Conservation (phyloP, 2,888 invertebrate genomes). For the Homarus gammarus region DNA sequence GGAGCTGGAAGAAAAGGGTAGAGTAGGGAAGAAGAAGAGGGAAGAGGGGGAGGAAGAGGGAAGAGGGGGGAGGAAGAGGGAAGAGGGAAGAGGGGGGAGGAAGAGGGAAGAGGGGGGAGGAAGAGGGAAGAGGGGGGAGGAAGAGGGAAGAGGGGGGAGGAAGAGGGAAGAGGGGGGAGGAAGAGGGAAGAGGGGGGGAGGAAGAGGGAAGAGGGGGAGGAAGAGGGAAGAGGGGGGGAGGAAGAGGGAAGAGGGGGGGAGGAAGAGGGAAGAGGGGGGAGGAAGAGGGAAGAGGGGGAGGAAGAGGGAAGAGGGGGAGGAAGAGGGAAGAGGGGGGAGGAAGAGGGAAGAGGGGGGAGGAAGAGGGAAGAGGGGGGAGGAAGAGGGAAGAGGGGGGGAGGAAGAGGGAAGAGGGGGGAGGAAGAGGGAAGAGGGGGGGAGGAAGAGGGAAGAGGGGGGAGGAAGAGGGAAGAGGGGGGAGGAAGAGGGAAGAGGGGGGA, state of each 20-base stretch:
- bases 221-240: background rate
- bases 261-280: background rate
- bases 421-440: background rate
- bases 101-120: background rate
- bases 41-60: background rate
- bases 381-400: background rate
- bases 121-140: background rate
- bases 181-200: background rate
- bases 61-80: background rate
- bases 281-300: slow-evolving; percentile 4
- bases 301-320: no score
- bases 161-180: background rate
- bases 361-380: background rate
- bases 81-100: background rate
- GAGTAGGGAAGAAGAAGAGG: no score
- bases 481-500: background rate
- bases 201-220: background rate
- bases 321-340: background rate
- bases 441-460: background rate
- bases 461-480: background rate
- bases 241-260: background rate
- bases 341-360: background rate
- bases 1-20: no score
- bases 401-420: background rate
- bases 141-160: background rate